These are phyloP conservation scores for Eurytoma adleriae DNA, from an alignment of 2,888 invertebrate genomes.

Conservation along the genomic window DNA sequence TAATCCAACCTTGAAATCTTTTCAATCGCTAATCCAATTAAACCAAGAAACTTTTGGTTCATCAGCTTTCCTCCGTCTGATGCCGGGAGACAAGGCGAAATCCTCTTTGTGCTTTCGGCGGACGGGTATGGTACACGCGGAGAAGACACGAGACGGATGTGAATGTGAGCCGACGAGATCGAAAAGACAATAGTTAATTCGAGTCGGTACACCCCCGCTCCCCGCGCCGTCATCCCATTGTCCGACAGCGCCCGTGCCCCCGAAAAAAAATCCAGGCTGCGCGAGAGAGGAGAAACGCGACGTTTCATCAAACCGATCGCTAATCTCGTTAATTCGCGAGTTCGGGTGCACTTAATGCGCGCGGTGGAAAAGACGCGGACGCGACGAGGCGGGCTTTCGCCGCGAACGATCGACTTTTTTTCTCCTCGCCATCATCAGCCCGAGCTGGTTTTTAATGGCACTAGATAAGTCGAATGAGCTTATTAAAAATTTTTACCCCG, in stretches of 20 bases:
- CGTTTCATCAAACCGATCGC: constrained; percentile 16
- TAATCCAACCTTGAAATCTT: no score
- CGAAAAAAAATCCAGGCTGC: background rate
- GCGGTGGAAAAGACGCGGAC: no score
- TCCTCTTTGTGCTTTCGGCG: background rate
- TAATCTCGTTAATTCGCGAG: constrained; percentile 31
- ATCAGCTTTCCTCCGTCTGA: background rate
- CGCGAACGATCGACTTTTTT: no score
- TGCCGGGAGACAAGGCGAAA: background rate
- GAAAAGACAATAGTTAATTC: constrained; percentile 44
- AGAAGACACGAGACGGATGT: constrained; percentile 1
- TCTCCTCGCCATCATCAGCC: no score
- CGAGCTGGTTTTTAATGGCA: no score
- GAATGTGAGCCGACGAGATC: constrained; percentile 3
- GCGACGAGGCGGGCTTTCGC: no score
- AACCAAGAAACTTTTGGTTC: background rate
- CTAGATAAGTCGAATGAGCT: no score
- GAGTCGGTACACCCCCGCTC: constrained; percentile 14
- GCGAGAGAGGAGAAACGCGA: constrained; percentile 4
- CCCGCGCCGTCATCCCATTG: no score
- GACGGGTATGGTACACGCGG: background rate
- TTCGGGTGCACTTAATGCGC: background rate
- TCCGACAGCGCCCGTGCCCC: background rate
- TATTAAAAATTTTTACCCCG: no score
- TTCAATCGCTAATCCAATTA: background rate